Evolutionary conservation across 2,113 vertebrate genomes (phyloP), one percentile per base, ranked within the genome.

Genomic region (Etheostoma spectabile): DNA sequence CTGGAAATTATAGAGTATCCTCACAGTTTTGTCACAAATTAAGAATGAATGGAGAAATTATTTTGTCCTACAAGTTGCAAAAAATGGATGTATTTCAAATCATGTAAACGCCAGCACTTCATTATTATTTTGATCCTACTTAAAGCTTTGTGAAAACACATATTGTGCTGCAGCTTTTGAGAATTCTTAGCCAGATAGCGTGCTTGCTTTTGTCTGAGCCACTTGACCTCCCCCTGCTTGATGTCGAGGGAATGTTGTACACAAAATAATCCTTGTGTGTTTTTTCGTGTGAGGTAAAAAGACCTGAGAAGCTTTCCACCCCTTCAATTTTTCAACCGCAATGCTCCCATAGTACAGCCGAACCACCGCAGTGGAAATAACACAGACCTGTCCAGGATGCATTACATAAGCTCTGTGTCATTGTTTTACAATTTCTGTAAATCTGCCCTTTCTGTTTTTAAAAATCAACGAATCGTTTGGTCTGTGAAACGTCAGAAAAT

Each of bases 1-100:
- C 52, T 74, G 45, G 5, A 46, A 22, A 38, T 66, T 65, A 67
- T 46, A 70, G 19, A 13, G 77, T 72, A 79, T 67, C 22, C 14
- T 30, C 27, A 30, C 46, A 30, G 49, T 59, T 71, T 55, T 30
- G 27, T 61, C 70, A 33, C 14, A 22, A 48, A 51, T 49, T 18
- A 42, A 24, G 24, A 55, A 75, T 57, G n/a, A 35, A 56, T 30
- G 7, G 18, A 18, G 14, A 12, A 15, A 12, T 30, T 18, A 21
- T 24, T 24, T n/a, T 33, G 24, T 4, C 24, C 42, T 61, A 1
- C 2, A 64, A 12, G 5, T 12, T 57, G 35, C 52, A n/a, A 33
- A 11, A 21, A 59, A 35, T 22, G 6, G 0, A 10, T 46, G 42
- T 13, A 8, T n/a, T 15, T 21, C 12, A 8, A 60, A 19, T 71